phyloP scores from a whole-genome alignment of 2,797 vertebrate species.

The Lepidocolaptes lacrymiger region DNA sequence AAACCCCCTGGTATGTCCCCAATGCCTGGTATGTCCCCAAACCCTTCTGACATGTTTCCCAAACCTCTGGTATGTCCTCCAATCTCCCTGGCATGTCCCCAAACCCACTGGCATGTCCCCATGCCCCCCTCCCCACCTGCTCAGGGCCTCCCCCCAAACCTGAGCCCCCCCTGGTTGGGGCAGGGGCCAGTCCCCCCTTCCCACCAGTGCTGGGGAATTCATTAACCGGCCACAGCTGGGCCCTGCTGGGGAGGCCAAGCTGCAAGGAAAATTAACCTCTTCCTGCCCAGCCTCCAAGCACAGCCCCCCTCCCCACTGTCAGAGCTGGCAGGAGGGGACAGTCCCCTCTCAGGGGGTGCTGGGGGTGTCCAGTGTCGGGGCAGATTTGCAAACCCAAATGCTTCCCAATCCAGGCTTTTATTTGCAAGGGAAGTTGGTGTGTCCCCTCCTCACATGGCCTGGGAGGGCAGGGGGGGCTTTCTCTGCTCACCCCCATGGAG shows the following conservation, averaged over 20 bases:
- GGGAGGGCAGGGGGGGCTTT: not conserved
- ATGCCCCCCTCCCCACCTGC: not conserved
- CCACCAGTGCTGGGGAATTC: conserved; percentile 47
- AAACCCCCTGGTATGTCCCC: not conserved
- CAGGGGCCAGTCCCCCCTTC: not conserved
- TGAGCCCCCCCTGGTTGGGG: not conserved
- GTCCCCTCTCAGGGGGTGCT: not conserved
- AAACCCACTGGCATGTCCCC: not conserved
- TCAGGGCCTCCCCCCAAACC: not conserved
- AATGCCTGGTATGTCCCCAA: not conserved
- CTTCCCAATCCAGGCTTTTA: not conserved
- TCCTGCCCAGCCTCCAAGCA: not conserved
- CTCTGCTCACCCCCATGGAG: too few species aligned
- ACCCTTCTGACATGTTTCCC: too few species aligned
- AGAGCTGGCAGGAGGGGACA: not conserved
- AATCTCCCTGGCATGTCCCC: not conserved
- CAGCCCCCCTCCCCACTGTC: not conserved
- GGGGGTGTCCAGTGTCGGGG: not conserved
- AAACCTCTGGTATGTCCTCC: not conserved
- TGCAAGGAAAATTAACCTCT: conserved; percentile 3
- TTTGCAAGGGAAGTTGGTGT: not conserved
- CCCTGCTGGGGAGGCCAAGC: conserved; percentile 24
- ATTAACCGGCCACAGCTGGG: conserved; percentile 36
- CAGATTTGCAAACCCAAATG: not conserved
- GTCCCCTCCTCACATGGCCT: too few species aligned